Conservation (phyloP, 37 sponge, comb jelly and placozoan genomes). For the Hormiphora californensis region DNA sequence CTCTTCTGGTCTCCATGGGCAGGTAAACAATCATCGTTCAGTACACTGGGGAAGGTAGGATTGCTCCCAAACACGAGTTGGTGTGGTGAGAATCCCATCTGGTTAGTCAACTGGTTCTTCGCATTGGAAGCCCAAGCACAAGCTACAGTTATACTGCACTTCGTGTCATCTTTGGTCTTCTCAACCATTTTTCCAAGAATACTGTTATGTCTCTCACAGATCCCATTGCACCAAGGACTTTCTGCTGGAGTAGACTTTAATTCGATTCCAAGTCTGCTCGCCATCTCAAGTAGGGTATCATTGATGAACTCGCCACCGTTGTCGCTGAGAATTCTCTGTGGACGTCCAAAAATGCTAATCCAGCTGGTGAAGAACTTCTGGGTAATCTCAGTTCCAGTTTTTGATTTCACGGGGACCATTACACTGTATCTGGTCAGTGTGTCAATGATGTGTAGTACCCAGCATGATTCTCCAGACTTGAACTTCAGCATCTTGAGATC, state of each 20-base stretch:
- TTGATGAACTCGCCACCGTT: constrained; percentile 15
- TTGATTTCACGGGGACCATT: neutral
- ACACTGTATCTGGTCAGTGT: neutral
- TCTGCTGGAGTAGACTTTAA: neutral
- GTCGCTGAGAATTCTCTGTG: neutral
- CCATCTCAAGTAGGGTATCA: neutral
- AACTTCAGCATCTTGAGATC: neutral
- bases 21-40: neutral
- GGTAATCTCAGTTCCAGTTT: neutral
- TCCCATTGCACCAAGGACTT: neutral
- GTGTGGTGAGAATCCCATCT: neutral
- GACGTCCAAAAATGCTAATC: neutral
- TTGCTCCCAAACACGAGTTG: constrained; percentile 13
- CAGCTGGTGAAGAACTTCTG: neutral
- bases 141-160: neutral
- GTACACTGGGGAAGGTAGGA: neutral
- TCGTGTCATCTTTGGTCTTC: neutral
- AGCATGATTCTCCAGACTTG: no score
- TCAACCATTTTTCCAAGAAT: neutral
- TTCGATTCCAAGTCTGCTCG: neutral
- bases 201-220: neutral
- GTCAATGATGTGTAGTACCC: neutral
- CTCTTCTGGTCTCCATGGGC: no score
- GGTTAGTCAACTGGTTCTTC: constrained; percentile 1
- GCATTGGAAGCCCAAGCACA: constrained; percentile 23